These are phyloP conservation scores for Thyatira batis DNA, from an alignment of 2,888 invertebrate species.

Conservation along the genomic window DNA sequence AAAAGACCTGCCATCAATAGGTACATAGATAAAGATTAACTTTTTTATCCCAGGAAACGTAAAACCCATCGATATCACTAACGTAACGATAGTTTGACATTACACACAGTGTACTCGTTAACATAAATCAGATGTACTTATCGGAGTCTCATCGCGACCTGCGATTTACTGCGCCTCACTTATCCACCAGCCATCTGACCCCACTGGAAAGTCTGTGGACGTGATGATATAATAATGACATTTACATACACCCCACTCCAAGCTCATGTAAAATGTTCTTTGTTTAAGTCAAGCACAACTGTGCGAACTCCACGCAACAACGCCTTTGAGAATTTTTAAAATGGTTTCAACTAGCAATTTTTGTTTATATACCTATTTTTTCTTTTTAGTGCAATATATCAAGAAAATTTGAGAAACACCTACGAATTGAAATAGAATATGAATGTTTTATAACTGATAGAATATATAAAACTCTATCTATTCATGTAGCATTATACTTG, in stretches of 20 bases:
- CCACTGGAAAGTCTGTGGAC: slow-evolving; percentile 31
- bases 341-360: too few species aligned
- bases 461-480: too few species aligned
- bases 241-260: slow-evolving; percentile 14
- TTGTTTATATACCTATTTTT: too few species aligned
- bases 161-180: slow-evolving; percentile 32
- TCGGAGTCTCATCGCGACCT: slow-evolving; percentile 40
- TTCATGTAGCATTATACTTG: too few species aligned
- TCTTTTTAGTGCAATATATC: too few species aligned
- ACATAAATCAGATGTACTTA: slow-evolving; percentile 40
- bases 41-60: too few species aligned
- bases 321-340: not conserved
- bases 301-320: not conserved
- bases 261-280: slow-evolving; percentile 2
- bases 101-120: slow-evolving; percentile 15
- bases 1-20: too few species aligned
- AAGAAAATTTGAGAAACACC: too few species aligned
- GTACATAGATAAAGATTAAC: too few species aligned
- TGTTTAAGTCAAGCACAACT: not conserved
- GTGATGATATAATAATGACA: slow-evolving; percentile 35
- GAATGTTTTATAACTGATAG: too few species aligned
- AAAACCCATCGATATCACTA: too few species aligned
- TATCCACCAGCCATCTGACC: slow-evolving; percentile 49
- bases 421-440: too few species aligned
- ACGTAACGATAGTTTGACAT: slow-evolving; percentile 23